These are phyloP conservation scores for Salminus brasiliensis DNA, from an alignment of 2,113 vertebrate species.

Conservation along the genomic window DNA sequence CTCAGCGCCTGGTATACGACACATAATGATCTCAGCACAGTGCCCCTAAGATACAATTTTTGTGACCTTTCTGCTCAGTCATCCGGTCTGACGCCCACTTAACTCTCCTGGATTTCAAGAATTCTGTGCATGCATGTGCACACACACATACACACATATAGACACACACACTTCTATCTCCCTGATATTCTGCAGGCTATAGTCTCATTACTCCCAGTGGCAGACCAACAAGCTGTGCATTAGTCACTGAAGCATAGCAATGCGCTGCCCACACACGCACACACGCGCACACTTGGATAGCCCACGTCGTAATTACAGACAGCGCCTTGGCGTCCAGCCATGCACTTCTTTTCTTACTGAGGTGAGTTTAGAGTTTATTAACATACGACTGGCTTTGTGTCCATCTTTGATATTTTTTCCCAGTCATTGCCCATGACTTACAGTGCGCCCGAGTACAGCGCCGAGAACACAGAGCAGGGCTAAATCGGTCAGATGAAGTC, in stretches of 20 bases:
- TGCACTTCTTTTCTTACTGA: neutral
- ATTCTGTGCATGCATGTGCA: neutral
- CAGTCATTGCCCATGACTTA: conserved; percentile 12
- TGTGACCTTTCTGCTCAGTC: conserved; percentile 3
- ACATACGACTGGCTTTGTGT: conserved; percentile 5
- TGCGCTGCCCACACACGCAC: conserved; percentile 13
- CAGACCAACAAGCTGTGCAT: conserved; percentile 64
- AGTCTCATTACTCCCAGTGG: conserved; percentile 50
- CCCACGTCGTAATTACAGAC: conserved; percentile 23
- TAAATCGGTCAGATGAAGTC: neutral
- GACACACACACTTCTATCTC: neutral
- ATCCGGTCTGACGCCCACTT: conserved; percentile 21
- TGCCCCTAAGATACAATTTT: neutral
- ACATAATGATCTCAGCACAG: conserved; percentile 22
- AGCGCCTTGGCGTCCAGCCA: neutral
- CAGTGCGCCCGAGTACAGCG: neutral
- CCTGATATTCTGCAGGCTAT: neutral
- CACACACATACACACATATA: neutral
- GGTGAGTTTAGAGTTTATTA: conserved; percentile 13
- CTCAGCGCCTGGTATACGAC: neutral
- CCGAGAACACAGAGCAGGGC: neutral
- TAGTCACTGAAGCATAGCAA: conserved; percentile 61
- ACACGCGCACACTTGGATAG: conserved; percentile 12
- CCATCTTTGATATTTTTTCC: conserved; percentile 44
- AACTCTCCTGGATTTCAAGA: conserved; percentile 28